A percentile compares a stretch with the other conserved stretches of the same genome.
Conservation (phyloP, 1,140 invertebrate species). For the Listronotus oregonensis region DNA sequence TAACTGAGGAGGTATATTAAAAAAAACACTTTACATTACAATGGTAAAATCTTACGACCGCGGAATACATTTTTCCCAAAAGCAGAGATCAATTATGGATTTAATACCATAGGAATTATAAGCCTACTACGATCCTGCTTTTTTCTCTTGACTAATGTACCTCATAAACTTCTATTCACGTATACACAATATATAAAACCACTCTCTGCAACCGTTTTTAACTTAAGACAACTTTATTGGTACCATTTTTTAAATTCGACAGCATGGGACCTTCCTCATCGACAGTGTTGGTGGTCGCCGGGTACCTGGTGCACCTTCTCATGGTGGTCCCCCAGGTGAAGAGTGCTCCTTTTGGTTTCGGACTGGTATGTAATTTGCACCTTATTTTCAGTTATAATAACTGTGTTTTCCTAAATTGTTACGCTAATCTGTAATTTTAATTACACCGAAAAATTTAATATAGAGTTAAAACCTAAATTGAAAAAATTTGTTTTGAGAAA, state of each 20-base stretch:
- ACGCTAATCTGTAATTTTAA: too few species aligned
- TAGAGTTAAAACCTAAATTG: too few species aligned
- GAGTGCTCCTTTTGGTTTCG: constrained; percentile 8
- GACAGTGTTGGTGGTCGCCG: constrained; percentile 2
- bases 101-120: background rate
- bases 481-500: too few species aligned
- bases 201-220: constrained; percentile 9
- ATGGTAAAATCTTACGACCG: too few species aligned
- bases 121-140: background rate
- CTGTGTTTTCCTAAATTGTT: too few species aligned
- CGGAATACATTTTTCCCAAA: too few species aligned
- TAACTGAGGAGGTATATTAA: too few species aligned
- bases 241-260: constrained; percentile 15
- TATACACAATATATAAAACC: constrained; percentile 6
- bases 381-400: too few species aligned
- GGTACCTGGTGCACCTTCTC: constrained; percentile 6
- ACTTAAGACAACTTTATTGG: constrained; percentile 6
- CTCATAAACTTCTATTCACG: constrained; percentile 10
- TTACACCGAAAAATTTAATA: too few species aligned
- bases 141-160: constrained; percentile 6
- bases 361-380: constrained; percentile 3
- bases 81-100: too few species aligned
- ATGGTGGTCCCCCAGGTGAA: constrained; percentile 8
- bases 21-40: too few species aligned
- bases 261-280: constrained; percentile 10